Percentiles rank a stretch among this genome's conserved stretches.
These are phyloP conservation scores for Orthonyx spaldingii DNA, from an alignment of 2,113 vertebrate species.

Conservation along the genomic window DNA sequence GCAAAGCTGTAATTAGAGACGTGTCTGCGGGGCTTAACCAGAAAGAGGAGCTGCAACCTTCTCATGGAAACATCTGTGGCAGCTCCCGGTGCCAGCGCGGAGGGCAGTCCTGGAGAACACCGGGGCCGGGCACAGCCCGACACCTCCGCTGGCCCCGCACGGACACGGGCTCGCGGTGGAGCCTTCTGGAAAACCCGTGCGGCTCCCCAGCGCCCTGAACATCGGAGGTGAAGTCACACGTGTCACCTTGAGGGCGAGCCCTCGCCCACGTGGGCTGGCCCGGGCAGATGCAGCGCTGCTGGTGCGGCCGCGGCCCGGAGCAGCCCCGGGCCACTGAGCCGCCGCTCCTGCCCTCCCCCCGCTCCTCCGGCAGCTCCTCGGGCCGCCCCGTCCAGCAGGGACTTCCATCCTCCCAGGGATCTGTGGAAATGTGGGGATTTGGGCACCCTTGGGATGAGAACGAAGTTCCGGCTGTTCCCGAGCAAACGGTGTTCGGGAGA, in stretches of 20 bases:
- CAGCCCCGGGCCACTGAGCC: not conserved
- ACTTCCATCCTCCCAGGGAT: not conserved
- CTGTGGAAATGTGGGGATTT: not conserved
- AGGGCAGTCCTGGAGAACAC: fast-evolving
- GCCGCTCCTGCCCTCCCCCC: not conserved
- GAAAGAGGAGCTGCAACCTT: slow-evolving; percentile 65
- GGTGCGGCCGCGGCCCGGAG: not conserved
- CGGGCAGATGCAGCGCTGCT: not conserved
- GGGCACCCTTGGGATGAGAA: not conserved
- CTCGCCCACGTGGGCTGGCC: not conserved
- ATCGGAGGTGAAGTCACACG: not conserved
- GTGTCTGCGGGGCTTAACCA: slow-evolving; percentile 9
- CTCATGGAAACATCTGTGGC: slow-evolving; percentile 65
- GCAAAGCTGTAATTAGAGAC: slow-evolving; percentile 85
- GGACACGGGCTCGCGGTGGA: fast-evolving
- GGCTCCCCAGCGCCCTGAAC: not conserved
- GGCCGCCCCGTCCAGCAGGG: fast-evolving
- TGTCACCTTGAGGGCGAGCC: not conserved
- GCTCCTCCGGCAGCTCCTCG: not conserved
- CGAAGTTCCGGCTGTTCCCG: fast-evolving
- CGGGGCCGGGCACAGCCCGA: fast-evolving
- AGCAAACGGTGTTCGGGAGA: not conserved
- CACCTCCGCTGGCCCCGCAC: fast-evolving
- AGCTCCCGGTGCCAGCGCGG: not conserved
- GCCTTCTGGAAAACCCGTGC: fast-evolving